These are phyloP conservation scores for Coluber constrictor DNA, from an alignment of 2,797 vertebrate genomes.

Conservation along the genomic window DNA sequence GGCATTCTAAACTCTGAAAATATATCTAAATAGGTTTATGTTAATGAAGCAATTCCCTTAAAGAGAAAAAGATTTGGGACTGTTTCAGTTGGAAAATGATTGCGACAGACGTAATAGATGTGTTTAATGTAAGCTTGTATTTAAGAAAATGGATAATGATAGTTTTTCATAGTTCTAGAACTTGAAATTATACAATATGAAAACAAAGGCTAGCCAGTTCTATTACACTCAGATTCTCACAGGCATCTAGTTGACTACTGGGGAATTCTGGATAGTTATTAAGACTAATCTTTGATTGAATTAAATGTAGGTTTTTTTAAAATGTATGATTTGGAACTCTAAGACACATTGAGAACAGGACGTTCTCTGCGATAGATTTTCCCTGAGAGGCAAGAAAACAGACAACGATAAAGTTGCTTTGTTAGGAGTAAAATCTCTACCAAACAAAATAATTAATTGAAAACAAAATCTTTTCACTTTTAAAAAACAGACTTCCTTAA, in stretches of 20 bases:
- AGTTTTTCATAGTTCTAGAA: background rate
- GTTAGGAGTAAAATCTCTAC: background rate
- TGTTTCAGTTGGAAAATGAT: background rate
- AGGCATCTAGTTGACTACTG: background rate
- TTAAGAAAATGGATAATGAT: background rate
- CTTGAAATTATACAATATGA: background rate
- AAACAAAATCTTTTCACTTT: constrained; percentile 19
- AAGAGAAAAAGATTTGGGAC: background rate
- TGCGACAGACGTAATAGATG: background rate
- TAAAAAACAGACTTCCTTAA: constrained; percentile 33
- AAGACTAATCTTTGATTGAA: background rate
- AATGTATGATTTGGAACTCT: background rate
- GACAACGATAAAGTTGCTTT: background rate
- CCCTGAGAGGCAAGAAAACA: background rate
- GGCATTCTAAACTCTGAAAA: background rate
- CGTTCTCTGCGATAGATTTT: background rate
- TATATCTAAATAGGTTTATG: background rate
- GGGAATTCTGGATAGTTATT: background rate
- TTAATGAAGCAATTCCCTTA: background rate
- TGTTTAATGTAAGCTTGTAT: background rate
- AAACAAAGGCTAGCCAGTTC: background rate
- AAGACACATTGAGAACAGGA: background rate
- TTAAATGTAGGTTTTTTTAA: background rate
- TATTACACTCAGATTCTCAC: background rate
- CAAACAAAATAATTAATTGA: constrained; percentile 20